These are phyloP conservation scores for Hycleus phaleratus DNA, from an alignment of 1,140 invertebrate species.

Conservation along the genomic window DNA sequence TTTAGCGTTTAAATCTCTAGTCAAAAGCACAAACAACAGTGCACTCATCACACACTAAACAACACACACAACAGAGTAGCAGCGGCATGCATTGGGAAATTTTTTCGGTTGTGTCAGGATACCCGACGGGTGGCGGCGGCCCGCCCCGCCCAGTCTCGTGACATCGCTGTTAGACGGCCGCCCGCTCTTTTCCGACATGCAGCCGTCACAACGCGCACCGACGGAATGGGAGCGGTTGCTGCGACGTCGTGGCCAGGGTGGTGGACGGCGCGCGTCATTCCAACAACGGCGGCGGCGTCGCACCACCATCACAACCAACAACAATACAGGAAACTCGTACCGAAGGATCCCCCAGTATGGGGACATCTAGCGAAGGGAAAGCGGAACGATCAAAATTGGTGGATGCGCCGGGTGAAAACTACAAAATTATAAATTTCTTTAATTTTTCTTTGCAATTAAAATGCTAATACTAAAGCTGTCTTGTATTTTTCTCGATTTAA, in stretches of 20 bases:
- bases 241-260: slow-evolving; percentile 19
- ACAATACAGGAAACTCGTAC: slow-evolving; percentile 28
- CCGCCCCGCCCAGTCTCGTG: slow-evolving; percentile 34
- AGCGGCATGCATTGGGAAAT: slow-evolving; percentile 16
- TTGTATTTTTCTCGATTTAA: too few species aligned
- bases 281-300: slow-evolving; percentile 1
- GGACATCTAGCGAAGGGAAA: too few species aligned
- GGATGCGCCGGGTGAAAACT: too few species aligned
- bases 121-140: slow-evolving; percentile 29
- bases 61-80: background rate
- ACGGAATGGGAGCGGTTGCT: slow-evolving; percentile 36
- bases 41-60: slow-evolving; percentile 19
- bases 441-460: too few species aligned
- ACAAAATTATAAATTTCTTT: too few species aligned
- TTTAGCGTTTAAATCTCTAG: slow-evolving; percentile 16
- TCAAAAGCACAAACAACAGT: slow-evolving; percentile 18
- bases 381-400: too few species aligned
- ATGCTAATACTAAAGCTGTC: too few species aligned
- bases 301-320: slow-evolving; percentile 29
- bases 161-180: slow-evolving; percentile 34
- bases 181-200: slow-evolving; percentile 31
- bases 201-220: slow-evolving; percentile 34
- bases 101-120: slow-evolving; percentile 27
- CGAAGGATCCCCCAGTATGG: too few species aligned
- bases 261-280: slow-evolving; percentile 25